phyloP scores from a whole-genome alignment of 2,888 invertebrate species.

The Drosophila mercatorum region DNA sequence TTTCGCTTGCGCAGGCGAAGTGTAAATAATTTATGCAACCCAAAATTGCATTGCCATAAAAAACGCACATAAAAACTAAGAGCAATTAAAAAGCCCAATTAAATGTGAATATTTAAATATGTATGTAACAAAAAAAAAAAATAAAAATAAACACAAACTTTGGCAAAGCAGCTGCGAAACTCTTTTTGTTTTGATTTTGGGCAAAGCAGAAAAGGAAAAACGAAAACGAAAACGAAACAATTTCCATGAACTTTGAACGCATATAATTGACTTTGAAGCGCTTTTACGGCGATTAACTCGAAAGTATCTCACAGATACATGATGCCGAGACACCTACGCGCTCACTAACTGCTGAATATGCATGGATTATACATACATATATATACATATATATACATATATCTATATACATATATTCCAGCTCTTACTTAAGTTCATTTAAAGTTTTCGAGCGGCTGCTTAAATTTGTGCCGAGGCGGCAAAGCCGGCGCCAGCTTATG shows the following conservation, averaged over 20 bases:
- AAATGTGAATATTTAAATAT: slow-evolving; percentile 18
- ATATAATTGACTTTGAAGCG: slow-evolving; percentile 70
- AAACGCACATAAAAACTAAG: slow-evolving; percentile 3
- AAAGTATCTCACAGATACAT: slow-evolving; percentile 60
- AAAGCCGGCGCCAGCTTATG: slow-evolving; percentile 55
- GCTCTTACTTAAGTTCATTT: slow-evolving; percentile 64
- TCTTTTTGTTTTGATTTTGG: slow-evolving; percentile 8
- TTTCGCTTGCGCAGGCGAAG: slow-evolving; percentile 11
- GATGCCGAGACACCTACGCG: slow-evolving; percentile 10
- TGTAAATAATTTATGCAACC: slow-evolving; percentile 48
- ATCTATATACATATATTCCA: background rate
- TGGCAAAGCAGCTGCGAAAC: background rate
- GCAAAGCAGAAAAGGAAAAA: slow-evolving; percentile 1
- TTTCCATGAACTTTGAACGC: slow-evolving; percentile 60
- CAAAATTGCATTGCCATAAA: slow-evolving; percentile 18
- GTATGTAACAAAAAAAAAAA: background rate
- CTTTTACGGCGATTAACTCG: slow-evolving; percentile 69
- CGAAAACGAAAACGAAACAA: slow-evolving; percentile 39
- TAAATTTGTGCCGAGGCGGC: slow-evolving; percentile 38
- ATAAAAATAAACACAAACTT: background rate
- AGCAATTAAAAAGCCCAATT: slow-evolving; percentile 36
- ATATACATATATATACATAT: background rate
- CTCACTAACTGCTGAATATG: background rate
- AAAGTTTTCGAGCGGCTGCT: slow-evolving; percentile 66
- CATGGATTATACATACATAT: background rate